Evolutionary conservation across 2,113 vertebrate genomes (phyloP), one percentile per base, ranked within the genome.

Genomic region (Apodemus sylvaticus): DNA sequence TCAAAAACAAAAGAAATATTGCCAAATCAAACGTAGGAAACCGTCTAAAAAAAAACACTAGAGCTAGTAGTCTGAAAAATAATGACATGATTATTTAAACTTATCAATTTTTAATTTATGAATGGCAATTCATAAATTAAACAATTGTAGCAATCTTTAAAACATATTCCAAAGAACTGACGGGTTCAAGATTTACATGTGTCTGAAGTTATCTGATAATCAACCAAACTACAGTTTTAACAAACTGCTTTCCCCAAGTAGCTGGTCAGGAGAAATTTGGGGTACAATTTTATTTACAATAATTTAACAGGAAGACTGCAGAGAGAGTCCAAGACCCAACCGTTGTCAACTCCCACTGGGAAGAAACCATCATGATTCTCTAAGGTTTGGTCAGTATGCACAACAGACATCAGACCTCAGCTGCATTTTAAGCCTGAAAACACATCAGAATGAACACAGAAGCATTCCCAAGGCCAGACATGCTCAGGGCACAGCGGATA

Each of bases 381-480:
- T 60, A 74, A 2, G 7, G 5, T 34, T 45, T 39, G 24, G 24
- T 24, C 48, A 74, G 11, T 39, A 45, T 12, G 58, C 53, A 78
- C 11, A 86, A 92, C 14, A 58, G 51, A 91, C 8, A 53, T 8
- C 93, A 62, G 10, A 95, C 94, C 7, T 94, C 93, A 96, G 86
- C 12, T 85, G 2, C n/a, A 86, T 45, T 77, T 78, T 51, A 86
- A 86, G 58, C 3, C 11, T 93, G 51, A 89, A 86, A 97, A 93
- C 14, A 82, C 20, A 86, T 34, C 45, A 83, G 82, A 19, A 71
- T 22, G 45, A 68, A 70, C 34, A 86, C 0, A 51, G 87, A 95
- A 39, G 68, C 22, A 48, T 8, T 55, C 34, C n/a, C 4, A 3
- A 78, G 60, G 22, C 4, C 78, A 92, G 48, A 95, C 58, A 96